Base-by-base conservation (phyloP, 2,888 invertebrate species). In the Tipula vernalis region DNA sequence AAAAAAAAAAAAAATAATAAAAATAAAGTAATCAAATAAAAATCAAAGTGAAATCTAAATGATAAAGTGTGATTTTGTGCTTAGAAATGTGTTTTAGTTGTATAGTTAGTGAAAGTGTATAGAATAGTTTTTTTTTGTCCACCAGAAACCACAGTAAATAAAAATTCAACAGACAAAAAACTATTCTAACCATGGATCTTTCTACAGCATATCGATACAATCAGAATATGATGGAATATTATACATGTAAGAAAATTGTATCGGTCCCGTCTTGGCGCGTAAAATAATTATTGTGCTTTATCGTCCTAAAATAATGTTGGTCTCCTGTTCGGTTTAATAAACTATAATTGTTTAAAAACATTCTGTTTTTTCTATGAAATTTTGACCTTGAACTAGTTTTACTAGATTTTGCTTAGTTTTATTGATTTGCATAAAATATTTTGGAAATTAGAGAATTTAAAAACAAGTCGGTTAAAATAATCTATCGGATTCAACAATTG, bases 221-320 rank as follows among this genome's bases (percentile, higher is more conserved):
- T 93, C 98, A 98, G 91, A 98, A 98, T 92, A 98, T 98, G 98
- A 98, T 98, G 98, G 98, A 98, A 94, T 98, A 98, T 93, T 98
- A 98, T 91, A 98, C 98, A 92, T 98, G 97, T 97, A 95, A 97
- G 96, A 89, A 71, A 47, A 83, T 84, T 87, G 85, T n/a, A 86
- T 86, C 71, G 10, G 28, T 36, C 57, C 18, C 13, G 47, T 47
- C 18, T 57, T 57, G 15, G 51, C 51, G 51, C 83, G 83, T 84
- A 85, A 85, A 41, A 87, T 87, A 44, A 85, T 86, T 47, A 47
- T 86, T 85, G 83, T 86, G 12, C 87, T 57, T 84, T 39, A 39
- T 5, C 6, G 39, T 2, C 28, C 28, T 28, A 28, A 28, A 28
- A 28, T 28, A 28, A 2, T 28, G 28, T 28, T n/a, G n/a, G n/a